Base-by-base conservation (phyloP, 2,113 vertebrate genomes). In the Dermatemys mawii region DNA sequence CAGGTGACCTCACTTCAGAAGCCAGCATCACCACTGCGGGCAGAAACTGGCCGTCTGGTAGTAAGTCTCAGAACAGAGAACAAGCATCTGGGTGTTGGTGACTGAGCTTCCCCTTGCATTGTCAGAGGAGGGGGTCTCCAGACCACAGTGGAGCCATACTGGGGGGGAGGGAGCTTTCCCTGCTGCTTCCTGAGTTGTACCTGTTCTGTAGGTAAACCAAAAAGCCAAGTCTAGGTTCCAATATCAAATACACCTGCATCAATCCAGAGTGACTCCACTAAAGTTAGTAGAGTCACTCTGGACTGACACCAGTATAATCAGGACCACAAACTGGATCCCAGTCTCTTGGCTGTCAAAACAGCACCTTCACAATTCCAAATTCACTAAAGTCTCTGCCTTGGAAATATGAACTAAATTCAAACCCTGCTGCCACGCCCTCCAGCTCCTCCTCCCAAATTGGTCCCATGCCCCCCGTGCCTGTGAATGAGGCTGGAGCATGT, bases 401-500 rank as follows among this genome's bases (percentile, higher is more conserved):
- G 81, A 90, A 88, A 54, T 57, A 6, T 41, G 46, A 91, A 90
- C 4, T 83, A 57, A 35, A 24, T 88, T 83, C 4, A 8, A 82
- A 92, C 90, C 57, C 46, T 0, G 0, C 44, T 86, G 78, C 35
- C 57, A 81, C 50, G 53, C 13, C 89, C n/a, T 89, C 63, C 13
- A 78, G 63, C 24, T 51, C 0, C 0, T 49, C 44, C 46, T 96
- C 75, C 76, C 5, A 1, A 95, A 90, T 48, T 84, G 93, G 86
- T 96, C 94, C 89, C 86, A 82, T 87, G 83, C 73, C 32, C 57
- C 54, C 83, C 90, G 78, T 86, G 84, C 84, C 84, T 94, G 88
- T 93, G 94, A 95, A 92, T 92, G 90, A 96, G 94, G 93, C 78
- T 79, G 87, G 81, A 85, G 95, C 84, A 86, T 73, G 89, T 93